Evolutionary conservation across 2,888 invertebrate genomes (phyloP).

Genomic region (Uropetala carovei): DNA sequence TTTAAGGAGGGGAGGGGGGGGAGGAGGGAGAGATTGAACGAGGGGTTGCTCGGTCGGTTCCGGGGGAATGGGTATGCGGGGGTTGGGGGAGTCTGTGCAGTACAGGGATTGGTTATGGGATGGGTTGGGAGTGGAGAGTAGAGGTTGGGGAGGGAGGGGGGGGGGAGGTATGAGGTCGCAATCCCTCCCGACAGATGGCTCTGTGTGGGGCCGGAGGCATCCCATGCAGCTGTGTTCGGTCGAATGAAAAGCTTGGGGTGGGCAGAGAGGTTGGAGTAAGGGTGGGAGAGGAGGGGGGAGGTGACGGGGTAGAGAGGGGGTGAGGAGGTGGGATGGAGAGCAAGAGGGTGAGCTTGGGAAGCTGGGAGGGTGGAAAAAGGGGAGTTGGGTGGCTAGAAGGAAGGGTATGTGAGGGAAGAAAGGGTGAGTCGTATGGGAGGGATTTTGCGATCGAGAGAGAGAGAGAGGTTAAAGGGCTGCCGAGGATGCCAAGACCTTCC

Average conservation of each 20-base stretch:
- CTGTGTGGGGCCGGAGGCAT: conserved; percentile 55
- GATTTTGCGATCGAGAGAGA: not conserved
- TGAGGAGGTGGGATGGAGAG: not conserved
- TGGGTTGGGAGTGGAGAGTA: not conserved
- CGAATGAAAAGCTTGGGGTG: conserved; percentile 35
- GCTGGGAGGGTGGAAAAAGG: not conserved
- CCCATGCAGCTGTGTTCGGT: conserved; percentile 61
- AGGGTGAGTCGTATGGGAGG: not conserved
- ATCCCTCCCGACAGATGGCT: conserved; percentile 63
- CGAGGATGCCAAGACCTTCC: conserved; percentile 51
- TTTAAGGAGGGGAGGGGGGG: not conserved
- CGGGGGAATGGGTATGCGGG: not conserved
- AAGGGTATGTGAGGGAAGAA: not conserved
- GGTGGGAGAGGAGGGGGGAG: not conserved
- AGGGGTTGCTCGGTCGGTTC: too few species aligned
- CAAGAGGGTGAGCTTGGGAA: not conserved
- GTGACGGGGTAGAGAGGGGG: too few species aligned
- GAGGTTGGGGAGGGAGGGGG: not conserved
- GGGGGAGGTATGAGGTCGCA: conserved; percentile 41
- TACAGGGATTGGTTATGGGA: not conserved
- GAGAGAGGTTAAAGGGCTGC: conserved; percentile 37
- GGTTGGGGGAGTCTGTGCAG: not conserved
- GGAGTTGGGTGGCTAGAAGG: not conserved
- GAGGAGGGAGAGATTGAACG: not conserved
- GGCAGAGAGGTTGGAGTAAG: too few species aligned